phyloP scores from a whole-genome alignment of 2,113 vertebrate genomes.

The Gallinago undulata region DNA sequence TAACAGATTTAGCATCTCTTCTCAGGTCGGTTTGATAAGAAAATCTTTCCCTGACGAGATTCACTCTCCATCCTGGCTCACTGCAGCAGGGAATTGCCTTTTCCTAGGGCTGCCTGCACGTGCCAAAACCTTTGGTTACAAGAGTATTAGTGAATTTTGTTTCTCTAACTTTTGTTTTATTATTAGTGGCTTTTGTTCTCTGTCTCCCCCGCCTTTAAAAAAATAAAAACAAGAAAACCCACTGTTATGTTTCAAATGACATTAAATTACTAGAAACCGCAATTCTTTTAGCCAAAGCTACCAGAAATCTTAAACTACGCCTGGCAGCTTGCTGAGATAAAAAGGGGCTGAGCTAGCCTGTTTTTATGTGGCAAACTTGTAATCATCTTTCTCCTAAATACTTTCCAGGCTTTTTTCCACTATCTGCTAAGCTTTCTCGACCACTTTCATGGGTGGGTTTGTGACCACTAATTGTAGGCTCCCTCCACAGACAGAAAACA shows the following conservation, averaged over 20 bases:
- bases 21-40: neutral
- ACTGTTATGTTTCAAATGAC: constrained; percentile 62
- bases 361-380: constrained; percentile 54
- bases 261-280: constrained; percentile 66
- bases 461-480: neutral
- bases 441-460: constrained; percentile 41
- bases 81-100: neutral
- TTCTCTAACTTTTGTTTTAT: constrained; percentile 4
- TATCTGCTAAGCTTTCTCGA: constrained; percentile 42
- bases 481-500: neutral
- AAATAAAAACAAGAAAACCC: neutral
- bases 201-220: neutral
- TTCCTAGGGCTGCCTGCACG: neutral
- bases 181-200: constrained; percentile 26
- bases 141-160: neutral
- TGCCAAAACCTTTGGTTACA: neutral
- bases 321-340: constrained; percentile 64
- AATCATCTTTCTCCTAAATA: constrained; percentile 66
- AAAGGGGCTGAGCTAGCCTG: constrained; percentile 67
- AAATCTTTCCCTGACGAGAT: neutral
- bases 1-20: neutral
- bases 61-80: neutral
- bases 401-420: constrained; percentile 75
- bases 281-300: constrained; percentile 70
- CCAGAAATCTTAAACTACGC: constrained; percentile 57